phyloP scores from a whole-genome alignment of 2,888 invertebrate genomes.

The Opisthograptis luteolata region DNA sequence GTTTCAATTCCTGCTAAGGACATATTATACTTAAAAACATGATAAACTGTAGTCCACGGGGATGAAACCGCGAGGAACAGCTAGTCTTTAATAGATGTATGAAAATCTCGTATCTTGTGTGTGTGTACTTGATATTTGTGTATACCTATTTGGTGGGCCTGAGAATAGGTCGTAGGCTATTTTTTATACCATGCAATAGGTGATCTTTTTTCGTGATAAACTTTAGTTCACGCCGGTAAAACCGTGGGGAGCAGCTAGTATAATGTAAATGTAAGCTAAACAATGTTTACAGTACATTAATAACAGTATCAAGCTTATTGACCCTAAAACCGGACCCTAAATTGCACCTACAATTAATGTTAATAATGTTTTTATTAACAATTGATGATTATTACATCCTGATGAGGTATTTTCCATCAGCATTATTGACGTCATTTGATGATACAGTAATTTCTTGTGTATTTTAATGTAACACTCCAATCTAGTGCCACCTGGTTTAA shows the following conservation, averaged over 20 bases:
- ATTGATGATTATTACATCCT: background rate
- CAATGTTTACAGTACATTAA: slow-evolving; percentile 6
- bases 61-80: background rate
- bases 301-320: background rate
- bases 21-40: too few species aligned
- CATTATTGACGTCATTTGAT: slow-evolving; percentile 12
- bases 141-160: too few species aligned
- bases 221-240: too few species aligned
- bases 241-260: too few species aligned
- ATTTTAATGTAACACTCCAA: background rate
- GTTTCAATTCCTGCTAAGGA: too few species aligned
- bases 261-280: too few species aligned
- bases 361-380: slow-evolving; percentile 9
- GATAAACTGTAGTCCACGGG: too few species aligned
- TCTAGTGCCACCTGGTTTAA: slow-evolving; percentile 1
- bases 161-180: too few species aligned
- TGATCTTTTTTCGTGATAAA: too few species aligned
- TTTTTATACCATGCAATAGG: too few species aligned
- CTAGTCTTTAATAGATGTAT: background rate
- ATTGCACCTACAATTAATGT: slow-evolving; percentile 8
- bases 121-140: background rate
- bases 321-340: slow-evolving; percentile 2
- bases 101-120: background rate
- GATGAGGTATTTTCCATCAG: slow-evolving; percentile 11
- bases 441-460: slow-evolving; percentile 1